phyloP scores from a whole-genome alignment of 2,113 vertebrate genomes.

The Laterallus jamaicensis region DNA sequence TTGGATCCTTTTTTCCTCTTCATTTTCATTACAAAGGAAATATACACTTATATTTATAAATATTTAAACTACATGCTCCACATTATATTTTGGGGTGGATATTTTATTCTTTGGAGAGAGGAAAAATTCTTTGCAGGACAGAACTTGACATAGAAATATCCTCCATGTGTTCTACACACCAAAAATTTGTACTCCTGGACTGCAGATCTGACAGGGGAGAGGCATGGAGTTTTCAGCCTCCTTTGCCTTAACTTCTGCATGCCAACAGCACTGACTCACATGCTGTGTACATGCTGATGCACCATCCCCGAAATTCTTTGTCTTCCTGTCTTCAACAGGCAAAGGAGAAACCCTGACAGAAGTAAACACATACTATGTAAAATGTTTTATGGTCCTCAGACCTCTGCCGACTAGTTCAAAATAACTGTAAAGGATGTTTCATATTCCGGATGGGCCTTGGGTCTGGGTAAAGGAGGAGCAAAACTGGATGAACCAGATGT shows the following conservation, averaged over 20 bases:
- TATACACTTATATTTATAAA: background rate
- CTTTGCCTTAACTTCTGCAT: background rate
- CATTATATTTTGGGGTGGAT: background rate
- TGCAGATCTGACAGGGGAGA: background rate
- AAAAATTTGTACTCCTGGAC: background rate
- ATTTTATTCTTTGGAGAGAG: background rate
- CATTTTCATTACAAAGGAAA: background rate
- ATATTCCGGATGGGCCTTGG: background rate
- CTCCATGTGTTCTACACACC: fast-evolving
- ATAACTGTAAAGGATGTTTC: background rate
- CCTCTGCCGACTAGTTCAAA: background rate
- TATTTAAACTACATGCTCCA: background rate
- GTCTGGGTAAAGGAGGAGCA: background rate
- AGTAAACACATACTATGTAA: background rate
- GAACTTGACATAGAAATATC: background rate
- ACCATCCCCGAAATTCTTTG: background rate
- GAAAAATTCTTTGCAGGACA: background rate
- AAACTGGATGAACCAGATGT: background rate
- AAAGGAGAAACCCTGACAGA: background rate
- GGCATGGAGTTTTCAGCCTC: background rate
- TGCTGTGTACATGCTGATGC: background rate
- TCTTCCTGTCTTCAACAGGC: background rate
- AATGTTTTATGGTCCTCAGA: background rate
- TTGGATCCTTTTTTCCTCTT: background rate
- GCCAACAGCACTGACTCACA: fast-evolving